Evolutionary conservation across 2,113 vertebrate genomes (phyloP), one percentile per base, ranked within the genome.

Genomic region (Siniperca knerii): DNA sequence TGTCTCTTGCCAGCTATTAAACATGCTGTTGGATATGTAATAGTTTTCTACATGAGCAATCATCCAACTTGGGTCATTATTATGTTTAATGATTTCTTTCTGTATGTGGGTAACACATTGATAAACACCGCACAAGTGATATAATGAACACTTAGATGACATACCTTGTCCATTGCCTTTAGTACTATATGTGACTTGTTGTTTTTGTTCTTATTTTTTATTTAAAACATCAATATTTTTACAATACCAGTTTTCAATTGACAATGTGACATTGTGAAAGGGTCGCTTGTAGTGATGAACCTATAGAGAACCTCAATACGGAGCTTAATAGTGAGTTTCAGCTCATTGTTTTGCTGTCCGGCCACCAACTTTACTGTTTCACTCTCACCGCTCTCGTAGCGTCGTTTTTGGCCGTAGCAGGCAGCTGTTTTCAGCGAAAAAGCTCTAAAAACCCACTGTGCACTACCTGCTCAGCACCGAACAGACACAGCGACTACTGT

Each of bases 31-130:
- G 33, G 67, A 81, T 73, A 60, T 73, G 29, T 79, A 84, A 89
- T 71, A 70, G 57, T 73, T 79, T 78, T 29, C 79, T 61, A 68
- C 76, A 58, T 66, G 33, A 64, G 61, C 75, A 76, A 18, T 71
- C 76, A 74, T 86, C 64, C 50, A 35, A 55, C 79, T 73, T 68
- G 61, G 54, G 48, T 77, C 52, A 73, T 83, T 71, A 83, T 77
- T n/a, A 65, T 84, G 67, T 48, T 50, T 68, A 52, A 55, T 74
- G 23, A 66, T 77, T 75, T 79, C 15, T 67, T 61, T 80, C 6
- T 75, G 44, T 75, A 73, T 61, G 62, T 21, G 11, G 3, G 46
- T 44, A 68, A 65, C 20, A 77, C 50, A 71, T 3, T 18, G 13
- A 70, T 20, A 55, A 55, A 69, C 40, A 37, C 52, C 33, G 54